Base-by-base conservation (phyloP, 30 jellyfish, hydroid and myxozoan species). In the Haliclystus octoradiatus region DNA sequence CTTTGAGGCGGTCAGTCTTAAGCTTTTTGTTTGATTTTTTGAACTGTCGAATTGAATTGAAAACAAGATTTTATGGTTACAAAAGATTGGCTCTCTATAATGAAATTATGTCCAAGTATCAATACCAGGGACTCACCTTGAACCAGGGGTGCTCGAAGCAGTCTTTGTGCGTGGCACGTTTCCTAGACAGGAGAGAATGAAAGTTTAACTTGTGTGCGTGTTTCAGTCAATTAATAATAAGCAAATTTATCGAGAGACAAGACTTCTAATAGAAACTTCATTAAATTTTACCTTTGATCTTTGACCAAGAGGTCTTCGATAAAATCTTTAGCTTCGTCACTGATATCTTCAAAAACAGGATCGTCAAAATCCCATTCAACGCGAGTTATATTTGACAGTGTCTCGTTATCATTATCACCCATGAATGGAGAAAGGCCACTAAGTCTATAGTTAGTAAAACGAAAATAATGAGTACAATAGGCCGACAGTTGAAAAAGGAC, bases 331-430 rank as follows among this genome's bases (percentile, higher is more conserved):
- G 98, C 98, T 50, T 89, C 98, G 30, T 89, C 95, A 63, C 95
- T 81, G 69, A 89, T 89, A 51, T 89, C 98, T 53, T 89, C 98
- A 72, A 89, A 89, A 22, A 89, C 95, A 1, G 98, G 98, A 71
- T 89, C 98, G 65, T 89, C 98, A 72, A 89, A 89, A 65, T 89
- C 98, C 98, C 98, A 89, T 67, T 89, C 98, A 2, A 92, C 98
- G 12, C 82, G 34, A 2, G 98, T 89, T 31, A 89, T 94, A 53
- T 89, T 89, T 23, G 98, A 68, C 49, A 89, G 84, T 7, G 98
- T 89, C 51, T 89, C 98, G 2, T 93, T 73, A 49, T 89, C 98
- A 49, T 81, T 82, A 67, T 89, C 98, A 61, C 98, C 98, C 93
- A 92, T 92, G 57, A 89, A 89, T 15, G 98, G 98, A 1, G 98